Conservation (phyloP, 37 sponge, comb jelly and placozoan genomes). For the Aplysina aerophoba region DNA sequence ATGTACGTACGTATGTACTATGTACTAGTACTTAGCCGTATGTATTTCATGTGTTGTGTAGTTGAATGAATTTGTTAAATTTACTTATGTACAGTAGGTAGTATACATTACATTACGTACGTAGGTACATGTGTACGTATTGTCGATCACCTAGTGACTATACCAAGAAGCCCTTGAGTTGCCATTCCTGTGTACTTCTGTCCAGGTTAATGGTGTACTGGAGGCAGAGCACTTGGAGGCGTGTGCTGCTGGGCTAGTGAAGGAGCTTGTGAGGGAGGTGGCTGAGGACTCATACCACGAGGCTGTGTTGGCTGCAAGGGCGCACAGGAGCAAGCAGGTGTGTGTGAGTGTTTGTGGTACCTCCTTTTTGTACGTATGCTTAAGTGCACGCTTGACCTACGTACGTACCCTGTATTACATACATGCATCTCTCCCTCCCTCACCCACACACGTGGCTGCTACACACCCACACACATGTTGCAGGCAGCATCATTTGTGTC, state of each 20-base stretch:
- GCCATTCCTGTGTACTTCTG: neutral
- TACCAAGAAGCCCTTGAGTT: too few relatives aligned
- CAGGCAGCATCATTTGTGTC: constrained; percentile 9
- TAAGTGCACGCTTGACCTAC: too few relatives aligned
- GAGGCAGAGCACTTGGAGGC: neutral
- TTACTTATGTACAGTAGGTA: too few relatives aligned
- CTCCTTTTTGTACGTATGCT: too few relatives aligned
- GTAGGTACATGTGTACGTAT: too few relatives aligned
- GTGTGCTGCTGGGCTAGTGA: neutral
- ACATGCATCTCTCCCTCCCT: too few relatives aligned
- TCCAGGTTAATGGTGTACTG: neutral
- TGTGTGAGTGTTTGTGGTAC: neutral
- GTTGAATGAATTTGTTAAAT: too few relatives aligned
- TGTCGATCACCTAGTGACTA: too few relatives aligned
- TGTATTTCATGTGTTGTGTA: neutral
- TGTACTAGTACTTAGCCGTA: neutral
- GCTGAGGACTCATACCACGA: constrained; percentile 17
- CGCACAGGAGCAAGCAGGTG: neutral
- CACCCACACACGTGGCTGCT: too few relatives aligned
- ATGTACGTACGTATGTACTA: neutral
- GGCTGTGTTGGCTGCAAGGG: neutral
- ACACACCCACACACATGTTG: neutral
- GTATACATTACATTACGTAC: too few relatives aligned
- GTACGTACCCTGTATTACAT: too few relatives aligned
- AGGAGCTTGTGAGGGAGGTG: constrained; percentile 7